Conservation (phyloP, 2,888 invertebrate genomes). For the Tinea semifulvella region DNA sequence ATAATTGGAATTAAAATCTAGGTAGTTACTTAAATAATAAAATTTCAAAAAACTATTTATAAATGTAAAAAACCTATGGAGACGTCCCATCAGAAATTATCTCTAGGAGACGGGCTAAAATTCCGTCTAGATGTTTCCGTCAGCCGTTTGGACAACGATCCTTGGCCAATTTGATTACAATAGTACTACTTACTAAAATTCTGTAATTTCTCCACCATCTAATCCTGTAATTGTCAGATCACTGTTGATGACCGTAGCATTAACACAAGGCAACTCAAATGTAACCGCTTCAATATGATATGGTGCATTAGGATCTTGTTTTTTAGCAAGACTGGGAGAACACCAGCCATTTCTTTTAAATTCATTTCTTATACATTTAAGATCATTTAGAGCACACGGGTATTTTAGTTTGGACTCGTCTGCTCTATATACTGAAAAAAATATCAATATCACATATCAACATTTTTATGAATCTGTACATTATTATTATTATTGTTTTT, state of each 20-base stretch:
- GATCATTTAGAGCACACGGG: neutral
- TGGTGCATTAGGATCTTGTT: neutral
- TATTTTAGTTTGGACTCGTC: neutral
- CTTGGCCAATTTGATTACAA: no score
- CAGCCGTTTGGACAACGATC: no score
- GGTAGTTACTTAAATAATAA: no score
- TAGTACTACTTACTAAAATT: neutral
- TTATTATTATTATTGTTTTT: neutral
- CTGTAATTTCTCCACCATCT: neutral
- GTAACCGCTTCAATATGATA: neutral
- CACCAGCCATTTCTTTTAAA: neutral
- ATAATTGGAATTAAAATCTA: no score
- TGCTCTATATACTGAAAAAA: neutral
- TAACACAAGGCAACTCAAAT: neutral
- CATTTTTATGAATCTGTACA: neutral
- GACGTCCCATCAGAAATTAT: no score
- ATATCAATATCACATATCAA: neutral
- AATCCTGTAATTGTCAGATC: neutral
- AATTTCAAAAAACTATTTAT: no score
- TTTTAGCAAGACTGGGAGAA: neutral
- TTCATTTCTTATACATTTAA: neutral
- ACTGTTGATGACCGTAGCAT: neutral
- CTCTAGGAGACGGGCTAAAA: no score
- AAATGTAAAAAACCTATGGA: no score
- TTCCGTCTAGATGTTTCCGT: no score